Evolutionary conservation across 2,888 invertebrate genomes (phyloP).

Genomic region (Germaria angustata): DNA sequence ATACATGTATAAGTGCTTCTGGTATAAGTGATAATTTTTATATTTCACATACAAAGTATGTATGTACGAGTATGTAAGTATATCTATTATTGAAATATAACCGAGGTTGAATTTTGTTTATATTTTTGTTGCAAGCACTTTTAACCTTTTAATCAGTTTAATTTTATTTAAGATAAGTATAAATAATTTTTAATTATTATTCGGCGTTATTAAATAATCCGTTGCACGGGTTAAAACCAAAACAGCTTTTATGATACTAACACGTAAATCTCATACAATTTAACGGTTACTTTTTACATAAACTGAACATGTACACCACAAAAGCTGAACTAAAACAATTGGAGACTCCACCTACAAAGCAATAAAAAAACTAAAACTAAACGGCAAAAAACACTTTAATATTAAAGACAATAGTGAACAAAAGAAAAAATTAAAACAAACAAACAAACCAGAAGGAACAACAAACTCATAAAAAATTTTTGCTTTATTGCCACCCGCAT

Average conservation of each 20-base stretch:
- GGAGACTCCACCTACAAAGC: conserved; percentile 76
- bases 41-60: background rate
- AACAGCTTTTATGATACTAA: conserved; percentile 64
- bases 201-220: conserved; percentile 60
- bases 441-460: conserved; percentile 39
- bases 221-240: conserved; percentile 65
- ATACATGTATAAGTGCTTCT: background rate
- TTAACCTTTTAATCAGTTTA: conserved; percentile 9
- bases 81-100: no score
- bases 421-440: conserved; percentile 37
- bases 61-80: no score
- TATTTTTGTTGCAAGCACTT: background rate
- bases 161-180: background rate
- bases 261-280: conserved; percentile 54
- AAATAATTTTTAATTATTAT: conserved; percentile 31
- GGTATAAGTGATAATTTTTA: background rate
- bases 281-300: conserved; percentile 62
- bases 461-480: conserved; percentile 23
- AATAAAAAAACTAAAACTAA: conserved; percentile 54
- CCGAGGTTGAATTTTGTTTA: background rate
- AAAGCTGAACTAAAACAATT: conserved; percentile 52
- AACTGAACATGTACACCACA: conserved; percentile 14
- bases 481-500: conserved; percentile 52
- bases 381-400: conserved; percentile 8
- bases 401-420: conserved; percentile 26